Evolutionary conservation across 2,797 vertebrate species (phyloP).

Genomic region (Danio tinwini): DNA sequence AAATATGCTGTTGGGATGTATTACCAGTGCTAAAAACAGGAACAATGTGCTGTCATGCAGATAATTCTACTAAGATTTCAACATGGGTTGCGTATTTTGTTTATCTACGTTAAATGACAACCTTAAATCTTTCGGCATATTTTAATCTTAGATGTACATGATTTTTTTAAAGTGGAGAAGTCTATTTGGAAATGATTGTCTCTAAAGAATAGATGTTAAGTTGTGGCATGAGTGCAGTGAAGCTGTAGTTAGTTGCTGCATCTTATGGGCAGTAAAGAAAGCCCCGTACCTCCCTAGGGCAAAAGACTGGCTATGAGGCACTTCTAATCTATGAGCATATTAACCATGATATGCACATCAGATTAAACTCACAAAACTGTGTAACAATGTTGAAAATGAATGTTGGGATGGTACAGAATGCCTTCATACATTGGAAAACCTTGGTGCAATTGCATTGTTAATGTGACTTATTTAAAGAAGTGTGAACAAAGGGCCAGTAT

Average conservation of each 20-base stretch:
- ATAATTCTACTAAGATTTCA: constrained; percentile 7
- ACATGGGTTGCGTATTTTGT: not conserved
- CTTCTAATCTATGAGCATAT: not conserved
- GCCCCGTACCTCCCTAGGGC: not conserved
- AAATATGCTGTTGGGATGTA: constrained; percentile 19
- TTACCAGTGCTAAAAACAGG: not conserved
- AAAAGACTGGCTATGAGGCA: not conserved
- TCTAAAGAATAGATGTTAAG: not conserved
- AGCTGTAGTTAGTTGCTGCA: not conserved
- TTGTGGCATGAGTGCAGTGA: not conserved
- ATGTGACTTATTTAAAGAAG: too few species aligned
- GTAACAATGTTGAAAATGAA: not conserved
- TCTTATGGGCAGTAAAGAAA: constrained; percentile 1
- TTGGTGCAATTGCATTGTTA: too few species aligned
- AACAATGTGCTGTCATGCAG: not conserved
- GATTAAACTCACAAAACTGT: too few species aligned
- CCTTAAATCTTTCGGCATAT: not conserved
- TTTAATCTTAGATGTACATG: not conserved
- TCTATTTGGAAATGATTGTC: not conserved
- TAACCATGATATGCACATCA: constrained; percentile 41
- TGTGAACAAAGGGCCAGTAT: too few species aligned
- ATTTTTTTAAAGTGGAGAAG: not conserved
- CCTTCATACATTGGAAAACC: too few species aligned
- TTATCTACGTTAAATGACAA: constrained; percentile 9
- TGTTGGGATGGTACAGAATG: not conserved